These are phyloP conservation scores for Hemiprocne comata DNA, from an alignment of 2,113 vertebrate species.

Conservation along the genomic window DNA sequence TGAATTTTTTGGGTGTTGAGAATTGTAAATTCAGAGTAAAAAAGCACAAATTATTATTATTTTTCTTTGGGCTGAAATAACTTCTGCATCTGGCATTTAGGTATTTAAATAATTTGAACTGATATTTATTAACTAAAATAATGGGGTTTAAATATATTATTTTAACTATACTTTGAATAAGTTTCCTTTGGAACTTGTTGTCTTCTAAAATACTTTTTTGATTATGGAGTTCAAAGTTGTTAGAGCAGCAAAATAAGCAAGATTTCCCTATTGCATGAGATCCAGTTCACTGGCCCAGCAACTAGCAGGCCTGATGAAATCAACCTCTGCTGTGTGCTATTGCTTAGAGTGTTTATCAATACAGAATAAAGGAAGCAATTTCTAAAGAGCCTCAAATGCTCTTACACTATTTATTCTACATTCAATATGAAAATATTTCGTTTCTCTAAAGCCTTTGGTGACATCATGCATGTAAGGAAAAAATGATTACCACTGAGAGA, in stretches of 20 bases:
- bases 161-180: not conserved
- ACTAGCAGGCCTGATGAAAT: not conserved
- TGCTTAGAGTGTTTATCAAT: not conserved
- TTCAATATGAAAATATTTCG: slow-evolving; percentile 42
- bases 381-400: not conserved
- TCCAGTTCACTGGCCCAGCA: not conserved
- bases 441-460: slow-evolving; percentile 16
- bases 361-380: not conserved
- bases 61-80: not conserved
- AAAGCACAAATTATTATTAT: not conserved
- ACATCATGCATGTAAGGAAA: not conserved
- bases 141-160: not conserved
- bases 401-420: slow-evolving; percentile 12
- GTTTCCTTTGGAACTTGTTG: not conserved
- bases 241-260: slow-evolving; percentile 4
- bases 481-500: slow-evolving; percentile 19
- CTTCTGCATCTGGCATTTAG: not conserved
- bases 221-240: not conserved
- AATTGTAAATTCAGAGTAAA: not conserved
- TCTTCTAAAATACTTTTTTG: not conserved
- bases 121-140: not conserved
- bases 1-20: not conserved
- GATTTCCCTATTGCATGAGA: not conserved
- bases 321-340: not conserved
- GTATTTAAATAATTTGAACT: not conserved